Conservation (phyloP, 2,888 invertebrate genomes). For the Phyto melanocephala region DNA sequence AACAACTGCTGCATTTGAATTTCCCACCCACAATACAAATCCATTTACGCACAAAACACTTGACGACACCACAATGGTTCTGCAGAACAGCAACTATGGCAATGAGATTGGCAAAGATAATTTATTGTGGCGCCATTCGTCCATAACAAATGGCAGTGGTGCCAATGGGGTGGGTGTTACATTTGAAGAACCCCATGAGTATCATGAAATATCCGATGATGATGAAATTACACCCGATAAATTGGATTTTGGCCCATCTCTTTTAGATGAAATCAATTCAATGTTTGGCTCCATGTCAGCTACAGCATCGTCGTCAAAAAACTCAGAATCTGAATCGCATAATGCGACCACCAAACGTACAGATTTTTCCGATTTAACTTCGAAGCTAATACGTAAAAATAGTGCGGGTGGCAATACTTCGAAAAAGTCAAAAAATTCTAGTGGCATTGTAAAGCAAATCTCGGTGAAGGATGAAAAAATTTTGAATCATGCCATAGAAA, state of each 20-base stretch:
- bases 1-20: conserved; percentile 75
- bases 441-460: conserved; percentile 89
- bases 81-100: conserved; percentile 78
- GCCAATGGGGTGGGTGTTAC: conserved; percentile 69
- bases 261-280: conserved; percentile 93
- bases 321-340: conserved; percentile 80
- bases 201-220: conserved; percentile 91
- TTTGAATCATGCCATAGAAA: conserved; percentile 93
- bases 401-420: conserved; percentile 70
- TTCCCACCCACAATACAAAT: conserved; percentile 73
- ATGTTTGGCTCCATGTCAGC: conserved; percentile 86
- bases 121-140: conserved; percentile 54
- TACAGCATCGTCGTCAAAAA: conserved; percentile 74
- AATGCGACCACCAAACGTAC: conserved; percentile 86
- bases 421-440: conserved; percentile 75
- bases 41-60: conserved; percentile 74
- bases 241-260: conserved; percentile 91
- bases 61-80: conserved; percentile 69
- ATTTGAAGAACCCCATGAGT: conserved; percentile 83
- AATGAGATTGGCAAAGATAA: conserved; percentile 68
- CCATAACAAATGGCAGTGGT: conserved; percentile 49
- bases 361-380: conserved; percentile 84
- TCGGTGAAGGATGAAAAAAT: conserved; percentile 95
- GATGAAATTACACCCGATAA: conserved; percentile 82
- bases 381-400: conserved; percentile 75